Evolutionary conservation across 2,888 invertebrate genomes (phyloP), one percentile per base, ranked within the genome.

Genomic region (Muscina levida): DNA sequence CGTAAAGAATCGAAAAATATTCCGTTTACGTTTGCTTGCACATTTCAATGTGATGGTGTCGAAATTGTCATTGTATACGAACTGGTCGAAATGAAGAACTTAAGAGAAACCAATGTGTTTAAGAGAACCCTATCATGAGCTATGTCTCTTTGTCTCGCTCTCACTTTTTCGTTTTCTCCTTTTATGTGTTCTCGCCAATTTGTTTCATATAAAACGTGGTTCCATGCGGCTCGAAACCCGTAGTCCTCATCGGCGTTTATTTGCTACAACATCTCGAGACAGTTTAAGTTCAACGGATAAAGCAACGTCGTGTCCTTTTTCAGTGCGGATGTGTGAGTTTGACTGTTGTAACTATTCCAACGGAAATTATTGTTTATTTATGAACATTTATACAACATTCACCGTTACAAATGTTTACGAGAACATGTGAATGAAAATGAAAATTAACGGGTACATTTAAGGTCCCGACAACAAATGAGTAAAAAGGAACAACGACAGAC

Each of bases 211-310:
- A 77, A 77, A 81, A 77, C 72, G 72, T 19, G 51, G 22, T 75
- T 37, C 42, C 15, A 56, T 24, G 39, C 17, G 39, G 2, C 24
- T 22, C 13, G 11, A 46, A 76, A 26, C 65, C 59, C 66, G 57
- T 75, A 81, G 81, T 81, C 74, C 59, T 65, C 77, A 72, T 72
- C 77, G 56, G 57, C 74, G 39, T 46, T 67, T 72, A 71, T 10
- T 42, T 37, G n/a, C 62, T 10, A 46, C 56, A 77, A 77, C 74
- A 77, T 31, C 6, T 15, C 42, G 8, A 17, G 15, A n/a, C n/a
- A 53, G 53, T 15, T 31, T 37, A 22, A 62, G 22, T 22, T 39
- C 62, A 6, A 11, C 59, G 39, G 17, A 19, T 17, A 42, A 39
- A 62, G 13, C 13, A 3, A 62, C 62, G 39, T 19, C 62, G 62